Evolutionary conservation across 2,888 invertebrate genomes (phyloP).

Genomic region (Agrilus cyanescens): DNA sequence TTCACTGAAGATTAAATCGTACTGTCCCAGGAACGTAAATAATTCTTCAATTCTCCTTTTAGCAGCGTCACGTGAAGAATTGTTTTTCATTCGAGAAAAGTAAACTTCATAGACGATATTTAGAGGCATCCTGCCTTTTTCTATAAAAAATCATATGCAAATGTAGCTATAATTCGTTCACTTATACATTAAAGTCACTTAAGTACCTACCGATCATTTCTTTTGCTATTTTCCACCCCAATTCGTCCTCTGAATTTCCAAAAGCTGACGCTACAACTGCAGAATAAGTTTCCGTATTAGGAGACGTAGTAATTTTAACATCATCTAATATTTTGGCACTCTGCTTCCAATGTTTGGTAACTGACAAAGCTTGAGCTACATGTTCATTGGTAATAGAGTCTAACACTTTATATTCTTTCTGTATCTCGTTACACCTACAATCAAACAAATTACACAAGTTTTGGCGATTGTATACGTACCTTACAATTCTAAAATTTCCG

Average conservation of each 20-base stretch:
- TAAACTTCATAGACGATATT: constrained; percentile 15
- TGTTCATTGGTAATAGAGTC: constrained; percentile 49
- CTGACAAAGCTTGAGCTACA: constrained; percentile 49
- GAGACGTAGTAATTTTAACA: constrained; percentile 39
- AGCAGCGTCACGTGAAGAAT: constrained; percentile 7
- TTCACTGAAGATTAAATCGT: constrained; percentile 36
- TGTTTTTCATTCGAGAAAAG: constrained; percentile 14
- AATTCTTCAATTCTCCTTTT: constrained; percentile 43
- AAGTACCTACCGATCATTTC: constrained; percentile 35
- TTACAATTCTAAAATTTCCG: constrained; percentile 43
- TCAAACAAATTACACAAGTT: constrained; percentile 1
- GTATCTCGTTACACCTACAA: constrained; percentile 31
- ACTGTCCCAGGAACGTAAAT: constrained; percentile 41
- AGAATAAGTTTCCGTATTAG: constrained; percentile 40
- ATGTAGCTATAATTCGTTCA: not conserved
- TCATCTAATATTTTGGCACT: constrained; percentile 48
- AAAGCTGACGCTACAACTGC: constrained; percentile 48
- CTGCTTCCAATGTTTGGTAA: constrained; percentile 52
- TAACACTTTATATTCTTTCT: constrained; percentile 43
- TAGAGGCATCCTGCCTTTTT: constrained; percentile 16
- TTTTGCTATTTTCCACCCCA: constrained; percentile 50
- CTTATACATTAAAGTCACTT: constrained; percentile 5
- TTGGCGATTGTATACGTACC: constrained; percentile 10
- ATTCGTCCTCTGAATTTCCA: constrained; percentile 38
- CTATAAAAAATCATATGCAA: constrained; percentile 13